Conservation (phyloP, 2,888 invertebrate species). For the Neoascia interrupta region DNA sequence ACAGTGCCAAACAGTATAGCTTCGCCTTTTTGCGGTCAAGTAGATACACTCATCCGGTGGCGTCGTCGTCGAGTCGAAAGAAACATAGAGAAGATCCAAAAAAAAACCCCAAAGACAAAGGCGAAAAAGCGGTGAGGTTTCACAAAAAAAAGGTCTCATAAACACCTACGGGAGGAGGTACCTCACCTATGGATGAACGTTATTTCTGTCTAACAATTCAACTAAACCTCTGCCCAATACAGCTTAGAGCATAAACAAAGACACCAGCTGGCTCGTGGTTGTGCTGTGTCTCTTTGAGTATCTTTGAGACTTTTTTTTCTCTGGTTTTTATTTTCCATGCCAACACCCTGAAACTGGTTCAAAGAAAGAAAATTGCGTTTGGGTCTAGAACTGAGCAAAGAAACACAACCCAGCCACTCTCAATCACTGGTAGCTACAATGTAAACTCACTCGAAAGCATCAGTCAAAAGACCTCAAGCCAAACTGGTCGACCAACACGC, state of each 20-base stretch:
- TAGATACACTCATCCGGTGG: constrained; percentile 56
- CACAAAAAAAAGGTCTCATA: constrained; percentile 37
- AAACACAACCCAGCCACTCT: constrained; percentile 36
- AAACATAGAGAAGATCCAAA: constrained; percentile 45
- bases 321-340: constrained; percentile 51
- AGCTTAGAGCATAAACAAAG: constrained; percentile 59
- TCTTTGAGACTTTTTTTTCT: constrained; percentile 9
- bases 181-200: too few relatives aligned
- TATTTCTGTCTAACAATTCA: constrained; percentile 62
- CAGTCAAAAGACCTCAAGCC: too few relatives aligned
- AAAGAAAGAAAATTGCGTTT: constrained; percentile 62
- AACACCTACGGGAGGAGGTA: constrained; percentile 63
- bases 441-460: too few relatives aligned
- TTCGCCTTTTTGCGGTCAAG: constrained; percentile 57
- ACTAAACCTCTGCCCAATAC: constrained; percentile 33
- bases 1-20: too few relatives aligned
- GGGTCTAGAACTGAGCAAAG: constrained; percentile 60
- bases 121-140: constrained; percentile 17
- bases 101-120: constrained; percentile 20
- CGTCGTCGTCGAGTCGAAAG: too few relatives aligned
- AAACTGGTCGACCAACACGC: constrained; percentile 19
- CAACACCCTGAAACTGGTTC: constrained; percentile 68
- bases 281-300: not conserved
- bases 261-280: constrained; percentile 39
- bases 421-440: too few relatives aligned